Evolutionary conservation across 2,888 invertebrate genomes (phyloP), one percentile per base, ranked within the genome.

Genomic region (Sphaerophoria taeniata): DNA sequence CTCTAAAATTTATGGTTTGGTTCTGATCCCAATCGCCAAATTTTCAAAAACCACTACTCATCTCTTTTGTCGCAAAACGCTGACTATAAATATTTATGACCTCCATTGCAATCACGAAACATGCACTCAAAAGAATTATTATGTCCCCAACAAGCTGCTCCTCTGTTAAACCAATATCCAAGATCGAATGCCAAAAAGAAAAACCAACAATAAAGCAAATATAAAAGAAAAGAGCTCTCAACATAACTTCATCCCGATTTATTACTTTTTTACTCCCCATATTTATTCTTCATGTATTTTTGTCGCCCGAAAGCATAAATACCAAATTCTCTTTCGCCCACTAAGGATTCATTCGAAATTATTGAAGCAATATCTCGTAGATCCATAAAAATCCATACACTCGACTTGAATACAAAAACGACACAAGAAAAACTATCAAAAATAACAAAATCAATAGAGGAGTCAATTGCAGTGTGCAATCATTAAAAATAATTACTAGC

Each of bases 401-500:
- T 47, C 11, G n/a, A 24, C 24, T 24, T 24, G 24, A 24, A 24
- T 36, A 9, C 16, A 14, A n/a, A 49, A 24, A n/a, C n/a, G n/a
- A n/a, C n/a, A n/a, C n/a, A n/a, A n/a, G n/a, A 16, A 53, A 74
- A 4, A 39, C 0, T 5, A 51, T 45, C 5, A 49, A 3, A 36
- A 39, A 7, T 9, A 51, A 2, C 43, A 33, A 24, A 78, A 75
- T 75, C 80, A 84, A 63, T 81, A 61, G 47, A 61, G 47, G 31
- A 76, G 76, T 76, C 84, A 76, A 85, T 85, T 81, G 81, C 81
- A 85, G 73, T 77, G 73, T 77, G 76, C 81, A 81, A 77, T 85
- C 81, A 85, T 85, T 85, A 81, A 85, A 85, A 77, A 81, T 85
- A 85, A 85, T 85, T 77, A 77, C 85, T 65, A 60, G 76, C 76